phyloP scores from a whole-genome alignment of 2,888 invertebrate genomes.

The Tachina lurida region DNA sequence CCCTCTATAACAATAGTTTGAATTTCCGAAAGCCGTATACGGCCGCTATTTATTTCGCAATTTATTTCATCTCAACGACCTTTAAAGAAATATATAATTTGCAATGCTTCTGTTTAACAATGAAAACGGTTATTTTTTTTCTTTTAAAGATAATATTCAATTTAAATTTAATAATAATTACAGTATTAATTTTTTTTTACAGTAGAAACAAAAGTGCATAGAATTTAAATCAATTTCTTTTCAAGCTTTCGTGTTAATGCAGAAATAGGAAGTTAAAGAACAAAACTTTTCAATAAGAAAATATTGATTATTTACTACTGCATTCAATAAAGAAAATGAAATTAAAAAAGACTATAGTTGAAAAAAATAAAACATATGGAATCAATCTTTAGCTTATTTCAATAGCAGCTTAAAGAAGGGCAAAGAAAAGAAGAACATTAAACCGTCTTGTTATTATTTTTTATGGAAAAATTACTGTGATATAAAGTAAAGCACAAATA shows the following conservation, averaged over 20 bases:
- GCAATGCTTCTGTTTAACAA: background rate
- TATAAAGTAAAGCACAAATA: no score
- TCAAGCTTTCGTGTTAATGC: slow-evolving; percentile 34
- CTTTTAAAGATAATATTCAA: background rate
- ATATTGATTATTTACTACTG: slow-evolving; percentile 10
- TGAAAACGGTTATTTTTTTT: background rate
- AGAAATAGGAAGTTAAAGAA: slow-evolving; percentile 52
- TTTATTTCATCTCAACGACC: background rate
- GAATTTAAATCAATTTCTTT: slow-evolving; percentile 33
- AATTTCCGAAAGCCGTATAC: no score
- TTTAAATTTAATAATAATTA: slow-evolving; percentile 9
- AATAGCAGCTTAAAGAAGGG: no score
- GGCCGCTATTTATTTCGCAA: background rate
- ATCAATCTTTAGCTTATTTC: background rate
- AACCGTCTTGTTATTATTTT: no score
- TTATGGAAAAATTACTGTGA: no score
- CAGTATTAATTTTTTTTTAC: background rate
- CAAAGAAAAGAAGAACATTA: no score
- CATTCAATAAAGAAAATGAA: background rate
- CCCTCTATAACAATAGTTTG: no score
- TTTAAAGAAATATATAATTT: background rate
- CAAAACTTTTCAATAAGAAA: slow-evolving; percentile 23
- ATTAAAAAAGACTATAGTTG: background rate
- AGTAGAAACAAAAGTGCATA: background rate
- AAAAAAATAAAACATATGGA: background rate